Conservation (phyloP, 2,797 vertebrate genomes). For the Potorous gilbertii region DNA sequence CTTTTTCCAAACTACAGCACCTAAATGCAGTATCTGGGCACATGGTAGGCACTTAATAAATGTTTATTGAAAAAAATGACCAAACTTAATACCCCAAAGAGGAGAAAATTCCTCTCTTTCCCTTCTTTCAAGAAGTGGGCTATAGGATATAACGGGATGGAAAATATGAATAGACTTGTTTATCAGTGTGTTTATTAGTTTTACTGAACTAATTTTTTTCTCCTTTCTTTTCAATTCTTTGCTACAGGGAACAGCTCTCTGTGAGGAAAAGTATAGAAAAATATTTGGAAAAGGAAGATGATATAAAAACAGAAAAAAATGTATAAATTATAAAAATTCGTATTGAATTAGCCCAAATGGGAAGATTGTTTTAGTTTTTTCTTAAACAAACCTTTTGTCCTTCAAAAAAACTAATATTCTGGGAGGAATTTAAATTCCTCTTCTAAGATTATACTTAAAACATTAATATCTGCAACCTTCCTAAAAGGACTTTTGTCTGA, state of each 20-base stretch:
- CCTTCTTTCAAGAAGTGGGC: background rate
- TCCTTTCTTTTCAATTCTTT: background rate
- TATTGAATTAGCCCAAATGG: background rate
- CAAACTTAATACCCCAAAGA: background rate
- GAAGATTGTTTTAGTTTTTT: background rate
- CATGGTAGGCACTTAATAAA: background rate
- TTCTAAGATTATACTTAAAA: slow-evolving; percentile 2
- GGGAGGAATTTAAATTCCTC: background rate
- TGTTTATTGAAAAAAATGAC: background rate
- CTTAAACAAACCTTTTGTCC: background rate
- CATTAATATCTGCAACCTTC: slow-evolving; percentile 11
- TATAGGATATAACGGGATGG: background rate
- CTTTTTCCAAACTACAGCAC: background rate
- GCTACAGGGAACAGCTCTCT: background rate
- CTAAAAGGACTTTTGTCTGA: slow-evolving; percentile 20
- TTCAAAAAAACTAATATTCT: slow-evolving; percentile 20
- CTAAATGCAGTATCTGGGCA: background rate
- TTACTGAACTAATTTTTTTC: background rate
- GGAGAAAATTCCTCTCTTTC: background rate
- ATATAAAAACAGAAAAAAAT: background rate
- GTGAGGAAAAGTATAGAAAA: background rate
- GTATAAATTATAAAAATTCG: background rate
- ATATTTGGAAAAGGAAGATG: background rate
- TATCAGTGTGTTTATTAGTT: background rate
- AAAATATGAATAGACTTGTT: background rate